These are phyloP conservation scores for Leptopilina clavipes DNA, from an alignment of 1,140 invertebrate genomes.

Conservation along the genomic window DNA sequence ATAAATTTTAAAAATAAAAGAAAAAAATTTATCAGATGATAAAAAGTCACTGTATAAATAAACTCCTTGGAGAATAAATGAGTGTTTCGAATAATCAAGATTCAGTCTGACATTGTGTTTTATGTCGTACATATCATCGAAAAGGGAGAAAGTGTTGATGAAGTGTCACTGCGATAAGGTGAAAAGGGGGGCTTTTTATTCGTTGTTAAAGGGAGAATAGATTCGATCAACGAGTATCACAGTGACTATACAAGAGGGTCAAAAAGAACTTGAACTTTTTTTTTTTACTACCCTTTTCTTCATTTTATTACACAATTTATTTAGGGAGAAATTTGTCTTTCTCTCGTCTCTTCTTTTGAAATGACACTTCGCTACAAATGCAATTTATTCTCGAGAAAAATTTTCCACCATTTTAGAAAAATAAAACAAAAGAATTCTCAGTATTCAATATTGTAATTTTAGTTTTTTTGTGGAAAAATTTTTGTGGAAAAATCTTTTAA, in stretches of 20 bases:
- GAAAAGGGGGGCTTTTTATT: background rate
- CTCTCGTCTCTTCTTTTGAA: too few relatives aligned
- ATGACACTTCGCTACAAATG: too few relatives aligned
- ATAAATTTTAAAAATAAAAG: too few relatives aligned
- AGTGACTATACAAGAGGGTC: slow-evolving; percentile 6
- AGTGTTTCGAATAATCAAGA: slow-evolving; percentile 18
- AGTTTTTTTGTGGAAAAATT: too few relatives aligned
- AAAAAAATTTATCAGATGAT: too few relatives aligned
- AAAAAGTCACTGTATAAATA: background rate
- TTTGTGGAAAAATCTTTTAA: too few relatives aligned
- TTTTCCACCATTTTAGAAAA: too few relatives aligned
- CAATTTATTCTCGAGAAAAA: too few relatives aligned
- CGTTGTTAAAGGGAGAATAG: background rate
- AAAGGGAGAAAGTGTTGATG: slow-evolving; percentile 7
- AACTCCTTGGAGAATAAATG: background rate
- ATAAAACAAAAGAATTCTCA: too few relatives aligned
- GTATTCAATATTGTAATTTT: too few relatives aligned
- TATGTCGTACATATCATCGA: background rate
- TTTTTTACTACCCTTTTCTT: background rate
- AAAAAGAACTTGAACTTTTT: background rate
- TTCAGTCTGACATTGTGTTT: background rate
- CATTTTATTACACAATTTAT: slow-evolving; percentile 4
- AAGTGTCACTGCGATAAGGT: slow-evolving; percentile 20
- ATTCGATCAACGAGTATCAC: slow-evolving; percentile 26
- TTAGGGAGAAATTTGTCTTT: too few relatives aligned